Conservation (phyloP, 1,140 invertebrate genomes). For the Mizuhopecten yessoensis region DNA sequence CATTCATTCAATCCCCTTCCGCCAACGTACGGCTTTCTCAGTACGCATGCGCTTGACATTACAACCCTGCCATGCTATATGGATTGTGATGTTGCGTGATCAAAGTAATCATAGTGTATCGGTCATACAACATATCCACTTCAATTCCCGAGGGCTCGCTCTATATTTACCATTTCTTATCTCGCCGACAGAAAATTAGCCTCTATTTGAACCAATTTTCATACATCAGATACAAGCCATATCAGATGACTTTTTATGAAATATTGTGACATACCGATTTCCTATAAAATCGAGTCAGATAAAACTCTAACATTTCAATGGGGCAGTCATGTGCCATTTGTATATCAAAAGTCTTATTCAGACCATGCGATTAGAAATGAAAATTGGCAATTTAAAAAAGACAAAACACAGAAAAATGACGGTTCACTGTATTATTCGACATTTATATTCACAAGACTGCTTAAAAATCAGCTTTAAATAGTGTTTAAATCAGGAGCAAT, state of each 20-base stretch:
- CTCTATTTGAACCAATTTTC: not conserved
- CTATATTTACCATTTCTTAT: not conserved
- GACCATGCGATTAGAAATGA: too few relatives aligned
- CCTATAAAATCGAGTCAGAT: too few relatives aligned
- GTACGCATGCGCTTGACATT: not conserved
- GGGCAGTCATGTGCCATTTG: too few relatives aligned
- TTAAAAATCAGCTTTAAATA: too few relatives aligned
- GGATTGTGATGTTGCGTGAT: not conserved
- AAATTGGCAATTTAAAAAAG: too few relatives aligned
- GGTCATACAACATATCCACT: not conserved
- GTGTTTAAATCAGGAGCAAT: too few relatives aligned
- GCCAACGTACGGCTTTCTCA: not conserved
- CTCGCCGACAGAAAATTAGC: not conserved
- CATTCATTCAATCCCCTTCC: not conserved
- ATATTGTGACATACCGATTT: too few relatives aligned
- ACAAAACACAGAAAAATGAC: too few relatives aligned
- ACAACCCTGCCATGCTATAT: not conserved
- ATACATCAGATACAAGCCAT: not conserved
- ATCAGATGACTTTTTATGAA: not conserved
- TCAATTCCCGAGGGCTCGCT: not conserved
- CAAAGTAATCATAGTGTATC: not conserved
- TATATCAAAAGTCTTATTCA: too few relatives aligned
- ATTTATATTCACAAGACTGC: too few relatives aligned
- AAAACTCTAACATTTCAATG: too few relatives aligned
- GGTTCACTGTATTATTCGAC: too few relatives aligned